These are phyloP conservation scores for Pyrrhia umbra DNA, from an alignment of 2,888 invertebrate genomes.

Conservation along the genomic window DNA sequence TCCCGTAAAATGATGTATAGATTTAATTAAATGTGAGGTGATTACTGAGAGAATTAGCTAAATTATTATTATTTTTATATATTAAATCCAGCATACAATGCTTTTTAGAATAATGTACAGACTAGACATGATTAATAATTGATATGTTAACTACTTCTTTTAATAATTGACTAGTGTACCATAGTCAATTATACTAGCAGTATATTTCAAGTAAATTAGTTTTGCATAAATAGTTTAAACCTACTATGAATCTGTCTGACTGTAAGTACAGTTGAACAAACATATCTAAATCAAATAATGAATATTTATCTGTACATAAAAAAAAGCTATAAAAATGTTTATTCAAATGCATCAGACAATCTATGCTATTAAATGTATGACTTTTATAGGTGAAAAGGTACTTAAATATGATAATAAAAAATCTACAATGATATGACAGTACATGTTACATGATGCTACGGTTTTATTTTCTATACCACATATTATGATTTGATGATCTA, in stretches of 20 bases:
- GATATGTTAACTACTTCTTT: too few relatives aligned
- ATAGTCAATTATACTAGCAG: too few relatives aligned
- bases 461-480: constrained; percentile 15
- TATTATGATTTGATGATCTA: constrained; percentile 17
- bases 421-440: not conserved
- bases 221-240: not conserved
- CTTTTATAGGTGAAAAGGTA: constrained; percentile 1
- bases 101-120: not conserved
- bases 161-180: too few relatives aligned
- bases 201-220: not conserved
- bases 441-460: not conserved
- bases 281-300: not conserved
- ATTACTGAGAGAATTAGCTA: too few relatives aligned
- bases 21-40: too few relatives aligned
- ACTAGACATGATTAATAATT: not conserved
- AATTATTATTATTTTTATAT: not conserved
- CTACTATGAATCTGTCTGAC: not conserved
- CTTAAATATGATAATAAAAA: constrained; percentile 3
- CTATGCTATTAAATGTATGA: constrained; percentile 7
- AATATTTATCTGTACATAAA: not conserved
- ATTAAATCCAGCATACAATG: not conserved
- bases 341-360: constrained; percentile 5
- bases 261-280: not conserved
- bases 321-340: constrained; percentile 12
- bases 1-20: too few relatives aligned